Percentiles rank a stretch among this genome's conserved stretches.
phyloP scores from a whole-genome alignment of 2,888 invertebrate genomes.

The Pachycephus smyrnensis region DNA sequence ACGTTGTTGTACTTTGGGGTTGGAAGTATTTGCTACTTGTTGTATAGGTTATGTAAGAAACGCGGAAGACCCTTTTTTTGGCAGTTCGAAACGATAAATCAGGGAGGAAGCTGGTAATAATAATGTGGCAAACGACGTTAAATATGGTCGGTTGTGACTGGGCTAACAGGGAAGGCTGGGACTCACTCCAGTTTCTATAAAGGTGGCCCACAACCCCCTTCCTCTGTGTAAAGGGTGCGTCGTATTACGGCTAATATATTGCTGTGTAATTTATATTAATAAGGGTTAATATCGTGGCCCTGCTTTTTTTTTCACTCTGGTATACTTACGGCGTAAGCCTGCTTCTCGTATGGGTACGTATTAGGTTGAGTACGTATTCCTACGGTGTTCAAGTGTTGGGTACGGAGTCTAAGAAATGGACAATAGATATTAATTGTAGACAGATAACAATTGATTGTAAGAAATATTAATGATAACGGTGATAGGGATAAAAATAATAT shows the following conservation, averaged over 20 bases:
- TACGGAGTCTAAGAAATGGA: neutral
- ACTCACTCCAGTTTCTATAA: conserved; percentile 35
- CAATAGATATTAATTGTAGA: neutral
- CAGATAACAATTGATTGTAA: too few species aligned
- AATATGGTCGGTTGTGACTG: conserved; percentile 48
- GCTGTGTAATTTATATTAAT: conserved; percentile 33
- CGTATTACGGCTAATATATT: conserved; percentile 33
- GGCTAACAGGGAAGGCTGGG: conserved; percentile 42
- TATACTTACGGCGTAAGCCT: neutral
- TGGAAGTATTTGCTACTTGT: neutral
- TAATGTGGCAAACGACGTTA: conserved; percentile 49
- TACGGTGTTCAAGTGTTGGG: neutral
- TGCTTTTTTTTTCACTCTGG: neutral
- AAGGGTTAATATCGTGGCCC: conserved; percentile 13
- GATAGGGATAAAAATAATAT: neutral
- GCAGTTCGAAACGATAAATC: conserved; percentile 32
- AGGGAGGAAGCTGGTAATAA: conserved; percentile 45
- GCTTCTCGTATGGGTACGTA: neutral
- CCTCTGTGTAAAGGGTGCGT: conserved; percentile 23
- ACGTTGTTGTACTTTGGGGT: neutral
- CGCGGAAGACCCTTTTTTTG: neutral
- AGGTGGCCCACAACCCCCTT: conserved; percentile 28
- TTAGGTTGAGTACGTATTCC: neutral
- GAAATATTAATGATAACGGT: neutral
- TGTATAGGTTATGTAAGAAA: neutral